These are phyloP conservation scores for Drosophila nebulosa DNA, from an alignment of 1,140 invertebrate genomes.

Conservation along the genomic window DNA sequence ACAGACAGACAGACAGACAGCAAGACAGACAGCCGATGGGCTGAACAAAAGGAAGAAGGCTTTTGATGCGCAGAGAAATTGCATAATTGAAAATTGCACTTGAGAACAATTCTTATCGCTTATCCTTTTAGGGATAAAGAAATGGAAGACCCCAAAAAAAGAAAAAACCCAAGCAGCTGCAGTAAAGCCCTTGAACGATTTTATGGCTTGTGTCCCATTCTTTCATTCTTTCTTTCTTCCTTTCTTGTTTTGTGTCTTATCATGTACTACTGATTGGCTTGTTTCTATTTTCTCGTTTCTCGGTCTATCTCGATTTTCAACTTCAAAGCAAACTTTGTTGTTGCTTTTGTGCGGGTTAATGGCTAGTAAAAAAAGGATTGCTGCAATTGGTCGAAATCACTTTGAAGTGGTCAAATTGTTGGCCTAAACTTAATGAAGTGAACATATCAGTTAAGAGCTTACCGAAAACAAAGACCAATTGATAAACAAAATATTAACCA, in stretches of 20 bases:
- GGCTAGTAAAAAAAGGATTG: constrained; percentile 15
- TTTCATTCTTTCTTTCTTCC: background rate
- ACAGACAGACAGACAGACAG: constrained; percentile 5
- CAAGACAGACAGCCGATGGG: constrained; percentile 24
- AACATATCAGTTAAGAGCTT: constrained; percentile 50
- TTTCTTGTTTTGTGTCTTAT: background rate
- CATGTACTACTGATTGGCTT: background rate
- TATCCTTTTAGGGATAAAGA: constrained; percentile 1
- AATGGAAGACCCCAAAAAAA: background rate
- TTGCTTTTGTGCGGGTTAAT: constrained; percentile 31
- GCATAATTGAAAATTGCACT: constrained; percentile 79
- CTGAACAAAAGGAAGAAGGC: constrained; percentile 5
- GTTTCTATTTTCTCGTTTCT: background rate
- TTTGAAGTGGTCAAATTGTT: constrained; percentile 60
- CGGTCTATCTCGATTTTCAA: background rate
- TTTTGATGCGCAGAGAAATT: constrained; percentile 56
- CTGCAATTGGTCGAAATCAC: background rate
- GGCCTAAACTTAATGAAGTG: constrained; percentile 64
- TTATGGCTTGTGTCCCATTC: background rate
- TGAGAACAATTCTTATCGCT: constrained; percentile 40
- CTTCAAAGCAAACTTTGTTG: constrained; percentile 3
- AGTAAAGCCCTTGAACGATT: background rate
- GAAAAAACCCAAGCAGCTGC: background rate
- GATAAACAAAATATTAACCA: constrained; percentile 32
- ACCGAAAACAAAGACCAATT: constrained; percentile 29